Percentiles rank a stretch among this genome's conserved stretches.
Conservation (phyloP, 2,888 invertebrate genomes). For the Epistrophella euchroma region DNA sequence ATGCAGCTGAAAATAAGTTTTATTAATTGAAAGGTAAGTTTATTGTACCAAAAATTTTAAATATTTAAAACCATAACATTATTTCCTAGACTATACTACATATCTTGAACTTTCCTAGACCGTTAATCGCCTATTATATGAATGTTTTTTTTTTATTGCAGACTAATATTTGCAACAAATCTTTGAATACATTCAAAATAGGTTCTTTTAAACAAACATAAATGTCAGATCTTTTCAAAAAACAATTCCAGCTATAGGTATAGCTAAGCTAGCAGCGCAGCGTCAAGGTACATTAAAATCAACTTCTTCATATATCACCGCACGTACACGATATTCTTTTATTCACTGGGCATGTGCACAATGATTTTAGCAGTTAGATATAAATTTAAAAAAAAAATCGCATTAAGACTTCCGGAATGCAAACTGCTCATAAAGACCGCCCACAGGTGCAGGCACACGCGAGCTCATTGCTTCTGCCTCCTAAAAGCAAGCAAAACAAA, state of each 20-base stretch:
- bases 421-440: slow-evolving; percentile 51
- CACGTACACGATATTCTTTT: slow-evolving; percentile 26
- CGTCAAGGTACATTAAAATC: slow-evolving; percentile 65
- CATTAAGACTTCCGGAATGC: slow-evolving; percentile 65
- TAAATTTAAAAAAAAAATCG: slow-evolving; percentile 18
- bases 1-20: no score
- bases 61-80: no score
- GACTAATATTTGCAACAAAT: slow-evolving; percentile 7
- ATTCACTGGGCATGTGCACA: slow-evolving; percentile 41
- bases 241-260: slow-evolving; percentile 13
- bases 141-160: not conserved
- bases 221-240: slow-evolving; percentile 24
- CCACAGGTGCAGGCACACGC: slow-evolving; percentile 41
- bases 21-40: no score
- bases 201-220: slow-evolving; percentile 22
- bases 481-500: not conserved
- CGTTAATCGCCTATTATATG: slow-evolving; percentile 15
- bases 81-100: not conserved
- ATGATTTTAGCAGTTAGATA: slow-evolving; percentile 13
- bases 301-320: slow-evolving; percentile 51
- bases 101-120: not conserved
- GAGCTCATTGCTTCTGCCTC: slow-evolving; percentile 11
- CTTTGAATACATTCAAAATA: slow-evolving; percentile 42
- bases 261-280: not conserved
- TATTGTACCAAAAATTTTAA: no score